Evolutionary conservation across 2,113 vertebrate genomes (phyloP), one percentile per base, ranked within the genome.

Genomic region (Campylorhamphus procurvoides): DNA sequence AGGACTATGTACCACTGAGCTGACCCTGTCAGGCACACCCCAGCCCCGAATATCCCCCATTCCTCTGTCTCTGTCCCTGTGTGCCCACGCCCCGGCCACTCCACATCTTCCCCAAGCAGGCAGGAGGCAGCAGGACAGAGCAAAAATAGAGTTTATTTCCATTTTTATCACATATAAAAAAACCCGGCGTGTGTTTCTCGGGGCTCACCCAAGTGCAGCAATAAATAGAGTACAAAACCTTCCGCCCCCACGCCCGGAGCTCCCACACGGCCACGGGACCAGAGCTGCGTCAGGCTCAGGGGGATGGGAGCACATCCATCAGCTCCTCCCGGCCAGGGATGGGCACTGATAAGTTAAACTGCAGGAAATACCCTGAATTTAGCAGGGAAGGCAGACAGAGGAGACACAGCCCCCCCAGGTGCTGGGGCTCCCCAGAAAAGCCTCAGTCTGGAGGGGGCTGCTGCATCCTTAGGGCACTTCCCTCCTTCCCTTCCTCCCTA

Each of bases 101-200:
- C 77, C 14, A 28, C 14, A 2, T 49, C 66, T 68, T 17, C 72
- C 58, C 12, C 14, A 11, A 14, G 1, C 11, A 14, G 52, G 62
- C 58, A 77, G 49, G 67, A 72, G 11, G 11, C 37, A 90, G 35
- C 10, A 8, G 56, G 62, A 56, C 72, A 71, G 56, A 77, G 94
- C 93, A 79, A 82, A 95, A 95, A 80, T 79, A 87, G 77, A 87
- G 31, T 96, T 92, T 89, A 95, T 93, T 96, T 94, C 87, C 50
- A 25, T 84, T 79, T 79, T 86, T 66, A 58, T 77, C 9, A 8
- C 46, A 5, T 68, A 94, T 68, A 94, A 95, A 85, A 83, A 82
- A 86, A 47, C 16, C 2, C 5, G 47, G 35, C 62, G 3, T 3
- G 47, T 62, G 14, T 78, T 78, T 42, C 71, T 42, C 25, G 71